Evolutionary conservation across 2,113 vertebrate genomes (phyloP).

Genomic region (Heterotilapia buettikoferi): DNA sequence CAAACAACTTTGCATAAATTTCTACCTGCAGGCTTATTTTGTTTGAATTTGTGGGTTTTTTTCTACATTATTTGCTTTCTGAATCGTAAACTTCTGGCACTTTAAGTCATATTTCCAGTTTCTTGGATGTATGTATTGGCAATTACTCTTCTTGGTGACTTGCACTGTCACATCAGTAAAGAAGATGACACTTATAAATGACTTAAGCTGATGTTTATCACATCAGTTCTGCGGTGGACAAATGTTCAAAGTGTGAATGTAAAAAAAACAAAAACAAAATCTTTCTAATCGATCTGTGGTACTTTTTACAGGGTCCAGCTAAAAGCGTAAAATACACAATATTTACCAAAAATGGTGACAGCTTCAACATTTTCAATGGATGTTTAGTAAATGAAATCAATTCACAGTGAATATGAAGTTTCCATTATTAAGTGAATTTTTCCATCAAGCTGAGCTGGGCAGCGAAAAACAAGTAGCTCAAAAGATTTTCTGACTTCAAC

Average conservation of each 20-base stretch:
- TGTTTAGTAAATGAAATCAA: background rate
- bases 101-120: background rate
- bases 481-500: constrained; percentile 39
- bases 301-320: background rate
- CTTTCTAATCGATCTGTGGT: background rate
- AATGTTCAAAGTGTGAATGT: background rate
- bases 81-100: background rate
- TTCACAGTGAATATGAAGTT: constrained; percentile 10
- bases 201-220: background rate
- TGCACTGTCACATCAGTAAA: background rate
- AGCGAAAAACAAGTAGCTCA: constrained; percentile 35
- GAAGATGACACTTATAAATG: background rate
- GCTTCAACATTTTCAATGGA: background rate
- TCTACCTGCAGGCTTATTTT: background rate
- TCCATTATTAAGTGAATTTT: constrained; percentile 32
- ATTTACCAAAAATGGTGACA: background rate
- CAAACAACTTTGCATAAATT: background rate
- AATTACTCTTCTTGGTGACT: background rate
- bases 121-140: background rate
- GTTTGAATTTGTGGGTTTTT: background rate
- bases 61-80: background rate
- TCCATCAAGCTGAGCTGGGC: constrained; percentile 46
- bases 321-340: background rate
- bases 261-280: fast-evolving
- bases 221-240: background rate